phyloP scores from a whole-genome alignment of 2,797 vertebrate species.

The Pyrocephalus nanus region DNA sequence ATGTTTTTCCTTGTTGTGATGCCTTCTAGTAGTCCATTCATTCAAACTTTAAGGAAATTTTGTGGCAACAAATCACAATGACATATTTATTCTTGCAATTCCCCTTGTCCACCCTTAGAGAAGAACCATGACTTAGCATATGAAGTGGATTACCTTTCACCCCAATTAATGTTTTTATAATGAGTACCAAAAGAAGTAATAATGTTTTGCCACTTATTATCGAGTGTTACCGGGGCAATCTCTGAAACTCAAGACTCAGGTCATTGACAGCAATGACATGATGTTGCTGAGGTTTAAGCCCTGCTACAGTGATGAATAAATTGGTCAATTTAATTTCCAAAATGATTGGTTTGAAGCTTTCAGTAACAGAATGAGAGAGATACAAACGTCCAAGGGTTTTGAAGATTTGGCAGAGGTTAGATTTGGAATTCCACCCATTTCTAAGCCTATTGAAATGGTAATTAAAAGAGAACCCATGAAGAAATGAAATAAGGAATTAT shows the following conservation, averaged over 20 bases:
- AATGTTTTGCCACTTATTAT: constrained; percentile 70
- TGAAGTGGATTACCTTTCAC: constrained; percentile 69
- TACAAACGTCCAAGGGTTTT: constrained; percentile 14
- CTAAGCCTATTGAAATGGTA: constrained; percentile 21
- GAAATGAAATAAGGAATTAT: neutral
- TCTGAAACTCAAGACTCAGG: constrained; percentile 58
- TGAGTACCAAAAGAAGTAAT: constrained; percentile 65
- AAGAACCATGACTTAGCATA: constrained; percentile 68
- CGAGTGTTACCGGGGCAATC: constrained; percentile 56
- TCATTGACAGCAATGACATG: constrained; percentile 51
- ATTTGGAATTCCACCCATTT: constrained; percentile 24
- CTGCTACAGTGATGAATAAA: constrained; percentile 62
- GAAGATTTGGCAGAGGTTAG: constrained; percentile 5
- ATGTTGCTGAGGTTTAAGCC: constrained; percentile 62
- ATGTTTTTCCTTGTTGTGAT: neutral
- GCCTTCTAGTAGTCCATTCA: neutral
- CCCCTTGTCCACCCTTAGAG: constrained; percentile 54
- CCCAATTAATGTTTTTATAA: constrained; percentile 70
- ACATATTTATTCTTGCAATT: constrained; percentile 10
- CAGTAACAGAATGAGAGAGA: constrained; percentile 28
- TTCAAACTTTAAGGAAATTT: constrained; percentile 30
- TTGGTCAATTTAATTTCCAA: constrained; percentile 71
- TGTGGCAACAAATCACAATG: constrained; percentile 11
- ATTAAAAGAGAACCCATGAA: neutral
- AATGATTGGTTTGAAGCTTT: constrained; percentile 36